Conservation (phyloP, 1,140 invertebrate genomes). For the Diploscapter pachys region DNA sequence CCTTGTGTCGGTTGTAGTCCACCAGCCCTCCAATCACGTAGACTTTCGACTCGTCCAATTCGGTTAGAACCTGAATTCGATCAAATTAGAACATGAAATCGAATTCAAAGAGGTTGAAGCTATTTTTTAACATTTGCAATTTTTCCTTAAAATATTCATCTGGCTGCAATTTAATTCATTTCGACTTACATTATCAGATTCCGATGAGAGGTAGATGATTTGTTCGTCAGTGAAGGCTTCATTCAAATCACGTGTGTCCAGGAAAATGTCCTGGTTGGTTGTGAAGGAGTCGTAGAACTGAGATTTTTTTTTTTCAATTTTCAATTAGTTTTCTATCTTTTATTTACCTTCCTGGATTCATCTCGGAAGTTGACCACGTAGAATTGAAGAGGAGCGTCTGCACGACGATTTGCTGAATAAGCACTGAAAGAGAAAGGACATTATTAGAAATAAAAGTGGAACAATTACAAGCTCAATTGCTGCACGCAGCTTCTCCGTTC, state of each 20-base stretch:
- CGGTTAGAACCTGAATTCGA: constrained; percentile 65
- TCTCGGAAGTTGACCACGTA: constrained; percentile 78
- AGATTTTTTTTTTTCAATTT: no score
- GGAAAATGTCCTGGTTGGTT: constrained; percentile 87
- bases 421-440: no score
- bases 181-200: constrained; percentile 74
- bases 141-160: no score
- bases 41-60: constrained; percentile 73
- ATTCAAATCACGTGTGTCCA: constrained; percentile 64
- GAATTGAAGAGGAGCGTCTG: constrained; percentile 77
- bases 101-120: background rate
- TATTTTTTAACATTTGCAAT: background rate
- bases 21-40: constrained; percentile 95
- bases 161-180: background rate
- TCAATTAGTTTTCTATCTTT: background rate
- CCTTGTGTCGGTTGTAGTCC: constrained; percentile 93
- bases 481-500: constrained; percentile 53
- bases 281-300: constrained; percentile 70
- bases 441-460: no score
- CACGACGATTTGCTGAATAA: constrained; percentile 84
- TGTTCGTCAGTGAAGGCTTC: constrained; percentile 70
- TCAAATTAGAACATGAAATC: background rate
- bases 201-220: constrained; percentile 88
- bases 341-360: constrained; percentile 67
- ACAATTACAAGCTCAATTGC: constrained; percentile 77